Evolutionary conservation across 23 tunicate genomes (phyloP), one percentile per base, ranked within the genome.

Genomic region (Oikopleura dioica): DNA sequence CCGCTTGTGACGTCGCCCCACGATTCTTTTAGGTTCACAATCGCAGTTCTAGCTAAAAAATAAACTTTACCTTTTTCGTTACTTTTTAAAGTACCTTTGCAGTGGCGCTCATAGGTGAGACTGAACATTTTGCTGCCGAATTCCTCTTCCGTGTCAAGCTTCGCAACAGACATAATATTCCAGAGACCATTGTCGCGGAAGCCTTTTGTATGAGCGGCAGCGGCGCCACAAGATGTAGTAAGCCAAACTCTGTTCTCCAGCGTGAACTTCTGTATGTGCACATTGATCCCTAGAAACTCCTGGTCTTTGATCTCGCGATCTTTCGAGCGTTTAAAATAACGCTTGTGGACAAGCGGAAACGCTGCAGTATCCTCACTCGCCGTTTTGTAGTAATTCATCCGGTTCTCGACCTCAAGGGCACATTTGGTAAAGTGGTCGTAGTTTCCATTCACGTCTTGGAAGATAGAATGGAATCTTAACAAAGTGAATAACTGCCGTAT

Each of bases 1-100:
- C 72, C 72, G 33, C 5, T 63, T 63, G 72, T 63, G 5, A 63
- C 33, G 26, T 63, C 72, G 30, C 72, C 72, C 72, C 72, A 63
- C 4, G 30, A 63, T 2, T 63, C 72, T 63, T 63, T 63, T 23
- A 63, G 33, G 33, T 23, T 28, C 2, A 63, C 26, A 2, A 63
- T 12, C 33, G 72, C 72, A 23, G 72, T 63, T 28, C 26, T 63
- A 2, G 72, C 72, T n/a, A n/a, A n/a, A n/a, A n/a, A n/a, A n/a
- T n/a, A n/a, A n/a, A n/a, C n/a, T n/a, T n/a, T n/a, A n/a, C n/a
- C n/a, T n/a, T n/a, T n/a, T n/a, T n/a, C n/a, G n/a, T n/a, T n/a
- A n/a, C n/a, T n/a, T n/a, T n/a, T n/a, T n/a, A n/a, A n/a, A n/a
- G n/a, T n/a, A n/a, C n/a, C n/a, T 28, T 23, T 63, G 33, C 72